A percentile compares a stretch with the other conserved stretches of the same genome.
These are phyloP conservation scores for Fragum sueziense DNA, from an alignment of 2,888 invertebrate genomes.

Conservation along the genomic window DNA sequence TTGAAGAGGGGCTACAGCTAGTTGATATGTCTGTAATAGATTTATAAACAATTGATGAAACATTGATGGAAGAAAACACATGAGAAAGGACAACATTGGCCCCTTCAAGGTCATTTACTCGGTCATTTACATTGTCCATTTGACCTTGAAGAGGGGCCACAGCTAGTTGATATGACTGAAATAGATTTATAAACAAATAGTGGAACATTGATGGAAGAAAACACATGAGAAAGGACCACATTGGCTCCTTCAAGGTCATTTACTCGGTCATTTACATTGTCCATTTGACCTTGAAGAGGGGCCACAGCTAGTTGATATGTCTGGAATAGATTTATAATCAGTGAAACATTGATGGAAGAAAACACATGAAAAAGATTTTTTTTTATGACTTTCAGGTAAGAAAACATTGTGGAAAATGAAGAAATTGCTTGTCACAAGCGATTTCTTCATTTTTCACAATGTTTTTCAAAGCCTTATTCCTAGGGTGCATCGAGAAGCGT, in stretches of 20 bases:
- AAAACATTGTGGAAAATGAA: conserved; percentile 83
- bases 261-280: conserved; percentile 90
- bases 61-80: too few species aligned
- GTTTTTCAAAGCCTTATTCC: conserved; percentile 88
- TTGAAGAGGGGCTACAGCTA: conserved; percentile 88
- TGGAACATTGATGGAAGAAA: too few species aligned
- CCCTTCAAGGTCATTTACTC: conserved; percentile 88
- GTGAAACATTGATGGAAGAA: too few species aligned
- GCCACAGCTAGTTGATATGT: conserved; percentile 89
- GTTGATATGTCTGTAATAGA: too few species aligned
- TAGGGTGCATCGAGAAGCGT: conserved; percentile 89
- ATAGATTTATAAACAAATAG: too few species aligned
- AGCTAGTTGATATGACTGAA: conserved; percentile 89
- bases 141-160: conserved; percentile 87
- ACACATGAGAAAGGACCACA: conserved; percentile 88
- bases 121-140: conserved; percentile 90
- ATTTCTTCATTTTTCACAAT: conserved; percentile 90
- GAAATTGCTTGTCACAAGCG: conserved; percentile 89
- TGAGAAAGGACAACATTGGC: conserved; percentile 89
- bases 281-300: conserved; percentile 88
- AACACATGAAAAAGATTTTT: too few species aligned
- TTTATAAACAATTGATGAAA: too few species aligned
- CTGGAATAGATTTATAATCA: conserved; percentile 83
- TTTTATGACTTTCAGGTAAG: too few species aligned
- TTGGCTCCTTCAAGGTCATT: conserved; percentile 88